Percentiles rank a stretch among this genome's conserved stretches.
These are phyloP conservation scores for Oreotrochilus melanogaster DNA, from an alignment of 2,113 vertebrate genomes.

Conservation along the genomic window DNA sequence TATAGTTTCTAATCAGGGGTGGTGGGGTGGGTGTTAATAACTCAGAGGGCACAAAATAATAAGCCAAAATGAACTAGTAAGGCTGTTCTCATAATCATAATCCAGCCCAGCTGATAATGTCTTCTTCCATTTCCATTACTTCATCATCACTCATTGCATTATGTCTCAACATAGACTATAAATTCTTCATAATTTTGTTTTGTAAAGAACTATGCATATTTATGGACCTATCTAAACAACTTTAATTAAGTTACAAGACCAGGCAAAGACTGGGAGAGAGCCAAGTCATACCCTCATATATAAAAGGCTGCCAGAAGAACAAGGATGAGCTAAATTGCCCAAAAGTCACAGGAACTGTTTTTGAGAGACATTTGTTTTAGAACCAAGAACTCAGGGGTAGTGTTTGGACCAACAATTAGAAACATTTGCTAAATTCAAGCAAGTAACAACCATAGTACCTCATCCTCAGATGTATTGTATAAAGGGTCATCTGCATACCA, in stretches of 20 bases:
- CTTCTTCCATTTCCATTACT: conserved; percentile 37
- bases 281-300: background rate
- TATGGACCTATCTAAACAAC: conserved; percentile 34
- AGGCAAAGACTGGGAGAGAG: background rate
- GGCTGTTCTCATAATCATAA: background rate
- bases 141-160: conserved; percentile 46
- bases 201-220: conserved; percentile 43
- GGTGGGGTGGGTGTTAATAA: background rate
- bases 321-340: background rate
- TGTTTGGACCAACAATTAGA: background rate
- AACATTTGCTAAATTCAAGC: background rate
- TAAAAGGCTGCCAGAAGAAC: background rate
- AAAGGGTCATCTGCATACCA: background rate
- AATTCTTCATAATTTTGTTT: conserved; percentile 53
- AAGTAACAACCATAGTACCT: background rate
- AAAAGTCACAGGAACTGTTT: background rate
- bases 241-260: conserved; percentile 28
- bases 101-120: background rate
- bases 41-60: background rate
- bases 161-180: conserved; percentile 25
- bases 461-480: background rate
- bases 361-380: background rate
- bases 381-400: background rate
- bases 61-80: background rate
- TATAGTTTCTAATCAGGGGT: background rate